Percentiles rank a stretch among this genome's conserved stretches.
phyloP scores from a whole-genome alignment of 2,113 vertebrate species.

The Onychostruthus taczanowskii region DNA sequence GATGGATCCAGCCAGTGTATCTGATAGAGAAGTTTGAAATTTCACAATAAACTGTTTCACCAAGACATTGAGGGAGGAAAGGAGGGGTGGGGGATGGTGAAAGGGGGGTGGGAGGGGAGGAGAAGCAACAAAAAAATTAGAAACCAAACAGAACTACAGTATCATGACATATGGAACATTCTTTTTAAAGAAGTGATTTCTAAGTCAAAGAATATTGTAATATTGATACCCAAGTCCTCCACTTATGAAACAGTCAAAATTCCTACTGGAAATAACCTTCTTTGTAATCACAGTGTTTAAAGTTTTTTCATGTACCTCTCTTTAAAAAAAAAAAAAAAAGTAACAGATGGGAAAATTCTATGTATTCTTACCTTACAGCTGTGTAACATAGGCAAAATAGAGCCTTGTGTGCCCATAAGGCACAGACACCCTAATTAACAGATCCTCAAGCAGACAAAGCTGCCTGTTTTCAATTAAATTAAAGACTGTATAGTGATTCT shows the following conservation, averaged over 20 bases:
- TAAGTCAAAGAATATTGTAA: background rate
- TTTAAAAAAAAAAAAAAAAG: background rate
- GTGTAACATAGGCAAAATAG: background rate
- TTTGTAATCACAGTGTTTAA: background rate
- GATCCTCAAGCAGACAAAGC: background rate
- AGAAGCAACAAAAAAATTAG: background rate
- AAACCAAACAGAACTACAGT: background rate
- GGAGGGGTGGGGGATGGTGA: fast-evolving
- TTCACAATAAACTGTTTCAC: background rate
- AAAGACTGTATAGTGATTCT: background rate
- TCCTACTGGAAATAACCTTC: background rate
- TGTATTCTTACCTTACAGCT: background rate
- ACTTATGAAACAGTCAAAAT: background rate
- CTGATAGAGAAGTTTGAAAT: background rate
- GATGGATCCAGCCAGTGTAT: background rate
- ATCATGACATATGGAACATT: background rate
- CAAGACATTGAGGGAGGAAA: background rate
- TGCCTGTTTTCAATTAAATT: background rate
- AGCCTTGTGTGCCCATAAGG: background rate
- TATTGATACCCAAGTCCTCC: background rate
- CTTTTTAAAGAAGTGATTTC: background rate
- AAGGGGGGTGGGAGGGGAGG: no score
- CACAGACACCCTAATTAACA: background rate
- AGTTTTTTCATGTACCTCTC: background rate
- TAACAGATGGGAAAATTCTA: background rate